Evolutionary conservation across 2,888 invertebrate genomes (phyloP).

Genomic region (Tiliacea aurago): DNA sequence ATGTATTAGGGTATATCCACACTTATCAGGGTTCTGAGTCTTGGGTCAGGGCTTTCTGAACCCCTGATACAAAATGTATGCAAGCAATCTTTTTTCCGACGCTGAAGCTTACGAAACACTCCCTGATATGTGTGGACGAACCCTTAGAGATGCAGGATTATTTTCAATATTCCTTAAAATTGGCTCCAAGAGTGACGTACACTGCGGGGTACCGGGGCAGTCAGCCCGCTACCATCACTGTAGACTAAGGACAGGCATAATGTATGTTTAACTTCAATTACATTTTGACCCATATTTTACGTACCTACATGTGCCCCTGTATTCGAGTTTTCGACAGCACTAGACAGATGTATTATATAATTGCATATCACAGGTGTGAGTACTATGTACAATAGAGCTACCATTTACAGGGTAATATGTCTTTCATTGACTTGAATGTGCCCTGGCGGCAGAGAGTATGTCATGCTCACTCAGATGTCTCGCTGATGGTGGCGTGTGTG

Average conservation of each 20-base stretch:
- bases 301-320: neutral
- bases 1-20: neutral
- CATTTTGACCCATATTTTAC: neutral
- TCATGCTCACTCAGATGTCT: no score
- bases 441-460: no score
- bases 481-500: no score
- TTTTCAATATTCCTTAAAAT: slow-evolving; percentile 1
- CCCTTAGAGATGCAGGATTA: neutral
- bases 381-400: no score
- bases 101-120: neutral
- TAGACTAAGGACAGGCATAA: neutral
- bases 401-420: no score
- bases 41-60: no score
- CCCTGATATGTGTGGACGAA: neutral
- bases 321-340: neutral
- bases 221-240: neutral
- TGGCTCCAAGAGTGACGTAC: neutral
- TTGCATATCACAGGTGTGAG: no score
- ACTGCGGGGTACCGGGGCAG: neutral
- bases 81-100: neutral
- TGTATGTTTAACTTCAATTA: neutral
- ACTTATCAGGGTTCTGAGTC: neutral
- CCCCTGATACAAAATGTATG: neutral
- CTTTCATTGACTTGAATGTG: no score
- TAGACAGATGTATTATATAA: no score